A percentile compares a stretch with the other conserved stretches of the same genome.
These are phyloP conservation scores for Hyppa rectilinea DNA, from an alignment of 2,888 invertebrate species.

Conservation along the genomic window DNA sequence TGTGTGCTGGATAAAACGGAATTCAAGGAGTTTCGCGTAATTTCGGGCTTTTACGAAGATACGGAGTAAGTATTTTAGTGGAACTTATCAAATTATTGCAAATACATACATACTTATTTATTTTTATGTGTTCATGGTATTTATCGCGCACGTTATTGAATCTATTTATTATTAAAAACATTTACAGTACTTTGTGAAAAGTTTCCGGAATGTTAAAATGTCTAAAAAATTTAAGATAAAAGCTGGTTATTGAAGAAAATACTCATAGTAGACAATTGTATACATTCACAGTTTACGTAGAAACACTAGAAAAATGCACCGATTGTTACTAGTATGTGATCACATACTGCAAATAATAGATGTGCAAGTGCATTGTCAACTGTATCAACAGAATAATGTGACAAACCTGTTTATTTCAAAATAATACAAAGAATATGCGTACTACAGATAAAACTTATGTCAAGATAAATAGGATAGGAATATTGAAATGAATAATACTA, in stretches of 20 bases:
- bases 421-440: slow-evolving; percentile 2
- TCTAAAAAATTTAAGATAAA: not conserved
- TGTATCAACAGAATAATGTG: slow-evolving; percentile 4
- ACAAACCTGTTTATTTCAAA: not conserved
- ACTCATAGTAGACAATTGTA: not conserved
- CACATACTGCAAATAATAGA: slow-evolving; percentile 28
- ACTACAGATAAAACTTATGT: not conserved
- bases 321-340: not conserved
- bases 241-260: not conserved
- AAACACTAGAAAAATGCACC: slow-evolving; percentile 18
- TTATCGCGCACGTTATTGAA: not conserved
- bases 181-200: not conserved
- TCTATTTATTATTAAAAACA: not conserved
- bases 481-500: not conserved
- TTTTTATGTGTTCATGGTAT: slow-evolving; percentile 4
- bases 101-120: not conserved
- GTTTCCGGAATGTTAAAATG: not conserved
- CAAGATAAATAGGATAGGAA: not conserved
- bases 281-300: not conserved
- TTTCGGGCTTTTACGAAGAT: slow-evolving; percentile 66
- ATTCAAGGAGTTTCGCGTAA: slow-evolving; percentile 55
- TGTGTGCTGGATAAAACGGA: slow-evolving; percentile 42
- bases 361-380: slow-evolving; percentile 6
- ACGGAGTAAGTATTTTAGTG: slow-evolving; percentile 71
- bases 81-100: slow-evolving; percentile 18